Evolutionary conservation across 1,140 invertebrate genomes (phyloP).

Genomic region (Drosophila punjabiensis): DNA sequence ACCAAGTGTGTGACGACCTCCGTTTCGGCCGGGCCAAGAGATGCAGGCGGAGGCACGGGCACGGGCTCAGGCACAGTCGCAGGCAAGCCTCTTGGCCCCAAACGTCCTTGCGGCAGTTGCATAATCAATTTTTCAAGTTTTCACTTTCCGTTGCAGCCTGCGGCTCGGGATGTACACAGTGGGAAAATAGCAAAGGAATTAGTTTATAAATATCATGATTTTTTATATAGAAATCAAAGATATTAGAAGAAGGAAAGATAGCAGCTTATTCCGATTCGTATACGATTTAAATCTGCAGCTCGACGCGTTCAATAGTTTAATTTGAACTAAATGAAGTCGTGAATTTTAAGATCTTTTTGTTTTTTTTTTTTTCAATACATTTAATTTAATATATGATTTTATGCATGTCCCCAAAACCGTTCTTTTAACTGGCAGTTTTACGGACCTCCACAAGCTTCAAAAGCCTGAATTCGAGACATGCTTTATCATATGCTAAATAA

Average conservation of each 20-base stretch:
- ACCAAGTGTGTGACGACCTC: slow-evolving; percentile 80
- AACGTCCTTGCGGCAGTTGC: slow-evolving; percentile 80
- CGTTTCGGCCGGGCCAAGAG: slow-evolving; percentile 38
- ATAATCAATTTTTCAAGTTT: slow-evolving; percentile 81
- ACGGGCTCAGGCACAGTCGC: slow-evolving; percentile 16
- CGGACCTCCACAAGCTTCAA: too few relatives aligned
- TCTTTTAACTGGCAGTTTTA: too few relatives aligned
- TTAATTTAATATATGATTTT: too few relatives aligned
- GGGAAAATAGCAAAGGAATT: neutral
- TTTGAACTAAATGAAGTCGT: too few relatives aligned
- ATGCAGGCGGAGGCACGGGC: slow-evolving; percentile 19
- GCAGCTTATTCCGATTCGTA: neutral
- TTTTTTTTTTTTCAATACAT: too few relatives aligned
- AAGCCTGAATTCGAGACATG: neutral
- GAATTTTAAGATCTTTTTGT: too few relatives aligned
- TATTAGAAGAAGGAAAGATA: neutral
- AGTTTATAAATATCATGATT: neutral
- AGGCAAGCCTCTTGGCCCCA: slow-evolving; percentile 69
- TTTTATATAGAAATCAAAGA: neutral
- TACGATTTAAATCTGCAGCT: neutral
- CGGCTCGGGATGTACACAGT: slow-evolving; percentile 21
- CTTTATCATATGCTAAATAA: too few relatives aligned
- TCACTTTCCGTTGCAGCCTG: slow-evolving; percentile 67
- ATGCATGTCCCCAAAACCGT: too few relatives aligned
- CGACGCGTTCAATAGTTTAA: too few relatives aligned